Percentiles rank a stretch among this genome's conserved stretches.
Evolutionary conservation across 37 sponge, comb jelly and placozoan species (phyloP).

Genomic region (Ephydatia muelleri): DNA sequence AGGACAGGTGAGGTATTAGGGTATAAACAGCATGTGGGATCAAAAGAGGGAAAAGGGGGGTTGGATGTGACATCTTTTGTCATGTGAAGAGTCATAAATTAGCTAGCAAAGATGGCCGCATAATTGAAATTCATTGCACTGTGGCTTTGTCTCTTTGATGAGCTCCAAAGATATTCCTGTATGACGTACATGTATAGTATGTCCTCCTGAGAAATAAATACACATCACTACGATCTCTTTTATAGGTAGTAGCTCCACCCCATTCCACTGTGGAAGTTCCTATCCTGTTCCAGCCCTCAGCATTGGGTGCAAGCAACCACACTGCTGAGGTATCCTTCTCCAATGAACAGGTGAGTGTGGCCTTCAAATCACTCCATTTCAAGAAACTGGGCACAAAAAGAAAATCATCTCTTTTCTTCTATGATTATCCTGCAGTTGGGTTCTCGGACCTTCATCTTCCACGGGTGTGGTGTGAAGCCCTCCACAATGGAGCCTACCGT

Average conservation of each 20-base stretch:
- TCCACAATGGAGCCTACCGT: conserved; percentile 18
- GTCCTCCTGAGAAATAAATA: not conserved
- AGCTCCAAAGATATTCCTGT: too few species aligned
- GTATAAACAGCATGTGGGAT: not conserved
- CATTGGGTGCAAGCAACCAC: conserved; percentile 38
- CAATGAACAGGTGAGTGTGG: conserved; percentile 48
- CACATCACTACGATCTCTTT: not conserved
- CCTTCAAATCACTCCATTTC: not conserved
- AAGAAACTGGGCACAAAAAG: too few species aligned
- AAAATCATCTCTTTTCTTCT: too few species aligned
- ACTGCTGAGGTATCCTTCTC: conserved; percentile 40
- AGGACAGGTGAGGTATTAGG: conserved; percentile 16
- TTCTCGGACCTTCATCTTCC: conserved; percentile 29
- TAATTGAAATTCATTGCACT: too few species aligned
- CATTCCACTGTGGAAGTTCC: conserved; percentile 27
- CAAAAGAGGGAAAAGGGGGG: too few species aligned
- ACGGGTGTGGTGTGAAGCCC: conserved; percentile 55
- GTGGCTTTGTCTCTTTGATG: too few species aligned
- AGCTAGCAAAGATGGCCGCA: too few species aligned
- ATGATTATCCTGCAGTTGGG: conserved; percentile 56
- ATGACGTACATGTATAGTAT: not conserved
- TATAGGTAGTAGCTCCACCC: conserved; percentile 48
- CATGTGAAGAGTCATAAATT: too few species aligned
- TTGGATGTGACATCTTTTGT: too few species aligned
- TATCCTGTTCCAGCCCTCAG: conserved; percentile 69